Base-by-base conservation (phyloP, 2,888 invertebrate genomes). In the Epinotia demarniana region DNA sequence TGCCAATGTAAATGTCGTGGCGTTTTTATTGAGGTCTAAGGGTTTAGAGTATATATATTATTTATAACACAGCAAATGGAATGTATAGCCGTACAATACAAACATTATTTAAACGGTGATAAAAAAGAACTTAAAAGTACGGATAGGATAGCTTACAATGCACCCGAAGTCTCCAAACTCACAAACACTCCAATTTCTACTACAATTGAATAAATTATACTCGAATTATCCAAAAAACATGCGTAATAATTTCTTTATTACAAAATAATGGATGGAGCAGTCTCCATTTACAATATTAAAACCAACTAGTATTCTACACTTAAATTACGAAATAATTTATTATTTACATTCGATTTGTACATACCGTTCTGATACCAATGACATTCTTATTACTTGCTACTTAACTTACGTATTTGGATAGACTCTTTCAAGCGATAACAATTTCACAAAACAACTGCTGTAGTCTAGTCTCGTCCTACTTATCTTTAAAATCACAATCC, bases 341-440 rank as follows among this genome's bases (percentile, higher is more conserved):
- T 92, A 93, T 93, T 91, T 93, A 93, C 92, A 93, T 79, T 78
- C 81, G 83, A 85, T 92, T 92, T 92, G 91, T 92, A 93, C 92
- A 92, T 84, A 90, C 91, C 91, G 89, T 89, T 81, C 83, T 83
- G 84, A 81, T 86, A 89, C 87, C 89, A 85, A 90, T 89, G 90
- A 90, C 85, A 88, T 86, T 86, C 84, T 81, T 73, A 71, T 81
- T 81, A 91, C 80, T 83, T 77, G 80, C 88, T 89, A 92, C 92
- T 92, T 93, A 93, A 82, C 79, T 89, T 92, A 93, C 86, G 92
- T 94, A 92, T 94, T 94, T 93, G 93, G 93, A 93, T 93, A 94
- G 92, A 93, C 93, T 93, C 92, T 93, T 92, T 85, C 84, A 92
- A 90, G 89, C 89, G 88, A 92, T 92, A 92, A 93, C 92, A 92